These are phyloP conservation scores for Lanistes nyassanus DNA, from an alignment of 1,140 invertebrate genomes.

Conservation along the genomic window DNA sequence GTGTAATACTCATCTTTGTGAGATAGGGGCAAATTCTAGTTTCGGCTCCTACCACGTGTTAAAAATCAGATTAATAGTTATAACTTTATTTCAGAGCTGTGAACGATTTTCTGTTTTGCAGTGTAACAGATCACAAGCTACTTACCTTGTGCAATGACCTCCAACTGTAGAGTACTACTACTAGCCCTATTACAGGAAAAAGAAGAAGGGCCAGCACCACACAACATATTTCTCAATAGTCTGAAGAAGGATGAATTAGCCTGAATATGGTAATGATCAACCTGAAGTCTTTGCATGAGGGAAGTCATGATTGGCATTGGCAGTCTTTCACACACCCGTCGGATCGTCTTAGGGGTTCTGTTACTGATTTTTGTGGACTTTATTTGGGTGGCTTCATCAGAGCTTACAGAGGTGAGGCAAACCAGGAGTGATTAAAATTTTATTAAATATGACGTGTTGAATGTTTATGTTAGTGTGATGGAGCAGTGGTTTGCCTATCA, in stretches of 20 bases:
- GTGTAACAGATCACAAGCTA: too few species aligned
- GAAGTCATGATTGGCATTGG: slow-evolving; percentile 52
- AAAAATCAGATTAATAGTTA: too few species aligned
- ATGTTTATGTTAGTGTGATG: background rate
- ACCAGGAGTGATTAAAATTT: background rate
- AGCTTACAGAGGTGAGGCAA: slow-evolving; percentile 80
- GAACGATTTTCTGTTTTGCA: too few species aligned
- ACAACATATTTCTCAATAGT: background rate
- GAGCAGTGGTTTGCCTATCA: too few species aligned
- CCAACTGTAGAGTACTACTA: too few species aligned
- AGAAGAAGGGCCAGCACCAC: too few species aligned
- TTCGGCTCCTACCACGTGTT: too few species aligned
- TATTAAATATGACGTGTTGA: background rate
- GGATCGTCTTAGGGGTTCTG: slow-evolving; percentile 80
- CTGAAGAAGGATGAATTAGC: background rate
- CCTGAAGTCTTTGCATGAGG: background rate
- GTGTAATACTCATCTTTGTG: too few species aligned
- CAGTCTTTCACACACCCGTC: slow-evolving; percentile 68
- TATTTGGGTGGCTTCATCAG: slow-evolving; percentile 88
- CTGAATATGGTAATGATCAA: background rate
- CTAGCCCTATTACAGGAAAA: too few species aligned
- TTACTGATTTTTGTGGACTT: slow-evolving; percentile 84
- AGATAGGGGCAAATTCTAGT: too few species aligned
- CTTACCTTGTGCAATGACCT: too few species aligned
- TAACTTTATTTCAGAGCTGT: too few species aligned